Evolutionary conservation across 1,140 invertebrate genomes (phyloP).

Genomic region (Popillia japonica): DNA sequence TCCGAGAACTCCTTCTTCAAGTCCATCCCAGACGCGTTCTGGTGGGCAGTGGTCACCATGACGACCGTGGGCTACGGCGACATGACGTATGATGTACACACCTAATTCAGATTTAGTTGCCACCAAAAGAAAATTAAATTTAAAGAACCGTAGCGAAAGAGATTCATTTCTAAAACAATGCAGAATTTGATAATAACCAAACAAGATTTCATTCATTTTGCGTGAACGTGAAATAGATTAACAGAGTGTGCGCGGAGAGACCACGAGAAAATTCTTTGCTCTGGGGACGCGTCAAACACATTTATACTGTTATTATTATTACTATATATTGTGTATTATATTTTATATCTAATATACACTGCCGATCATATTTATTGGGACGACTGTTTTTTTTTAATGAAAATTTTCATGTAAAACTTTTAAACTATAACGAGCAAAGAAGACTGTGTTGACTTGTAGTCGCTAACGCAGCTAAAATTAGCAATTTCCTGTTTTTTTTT

Average conservation of each 20-base stretch:
- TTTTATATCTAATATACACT: conserved; percentile 14
- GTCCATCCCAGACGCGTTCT: conserved; percentile 98
- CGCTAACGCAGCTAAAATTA: too few relatives aligned
- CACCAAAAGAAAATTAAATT: conserved; percentile 39
- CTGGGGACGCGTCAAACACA: conserved; percentile 55
- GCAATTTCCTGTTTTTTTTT: too few relatives aligned
- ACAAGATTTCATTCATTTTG: not conserved
- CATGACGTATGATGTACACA: conserved; percentile 94
- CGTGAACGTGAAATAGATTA: not conserved
- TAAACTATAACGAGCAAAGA: too few relatives aligned
- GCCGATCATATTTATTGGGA: not conserved
- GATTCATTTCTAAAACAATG: not conserved
- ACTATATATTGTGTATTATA: conserved; percentile 39
- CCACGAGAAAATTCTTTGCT: conserved; percentile 59
- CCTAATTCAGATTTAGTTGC: conserved; percentile 72
- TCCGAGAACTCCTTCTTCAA: conserved; percentile 98
- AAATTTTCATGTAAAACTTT: too few relatives aligned
- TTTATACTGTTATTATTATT: conserved; percentile 5
- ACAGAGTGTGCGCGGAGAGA: conserved; percentile 30
- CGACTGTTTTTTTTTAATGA: not conserved
- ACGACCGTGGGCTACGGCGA: conserved; percentile 99
- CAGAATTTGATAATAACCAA: not conserved
- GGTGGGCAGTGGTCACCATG: conserved; percentile 99
- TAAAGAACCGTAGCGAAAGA: conserved; percentile 48
- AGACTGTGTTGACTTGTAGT: too few relatives aligned